phyloP scores from a whole-genome alignment of 2,113 vertebrate genomes.

The Lethenteron camtschaticum region DNA sequence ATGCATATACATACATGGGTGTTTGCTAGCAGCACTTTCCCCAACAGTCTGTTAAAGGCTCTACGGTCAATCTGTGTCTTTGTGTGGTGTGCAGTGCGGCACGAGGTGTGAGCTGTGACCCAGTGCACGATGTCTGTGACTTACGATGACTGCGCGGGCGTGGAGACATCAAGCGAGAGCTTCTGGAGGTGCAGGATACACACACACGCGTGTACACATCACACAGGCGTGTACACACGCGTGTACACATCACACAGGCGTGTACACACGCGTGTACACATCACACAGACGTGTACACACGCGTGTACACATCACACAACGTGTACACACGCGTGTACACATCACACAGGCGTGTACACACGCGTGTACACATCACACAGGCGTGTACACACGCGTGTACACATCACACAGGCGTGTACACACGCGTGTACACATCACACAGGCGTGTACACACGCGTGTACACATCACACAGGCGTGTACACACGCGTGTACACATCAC shows the following conservation, averaged over 20 bases:
- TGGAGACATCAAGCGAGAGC: slow-evolving; percentile 77
- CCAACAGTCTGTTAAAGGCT: no score
- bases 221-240: slow-evolving; percentile 7
- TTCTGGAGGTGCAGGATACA: slow-evolving; percentile 64
- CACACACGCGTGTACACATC: slow-evolving; percentile 8
- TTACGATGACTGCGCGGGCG: slow-evolving; percentile 56
- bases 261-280: not conserved
- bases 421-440: no score
- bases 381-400: no score
- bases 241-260: not conserved
- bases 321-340: not conserved
- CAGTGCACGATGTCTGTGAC: slow-evolving; percentile 60
- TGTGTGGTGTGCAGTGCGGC: no score
- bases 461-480: no score
- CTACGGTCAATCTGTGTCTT: no score
- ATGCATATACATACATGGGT: no score
- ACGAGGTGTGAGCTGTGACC: slow-evolving; percentile 7
- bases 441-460: no score
- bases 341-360: not conserved
- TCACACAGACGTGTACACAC: not conserved
- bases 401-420: no score
- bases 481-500: no score
- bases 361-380: no score
- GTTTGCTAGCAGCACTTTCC: no score
- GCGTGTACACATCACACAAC: not conserved